A percentile compares a stretch with the other conserved stretches of the same genome.
Evolutionary conservation across 2,113 vertebrate genomes (phyloP).

Genomic region (Drymodes brunneopygia): DNA sequence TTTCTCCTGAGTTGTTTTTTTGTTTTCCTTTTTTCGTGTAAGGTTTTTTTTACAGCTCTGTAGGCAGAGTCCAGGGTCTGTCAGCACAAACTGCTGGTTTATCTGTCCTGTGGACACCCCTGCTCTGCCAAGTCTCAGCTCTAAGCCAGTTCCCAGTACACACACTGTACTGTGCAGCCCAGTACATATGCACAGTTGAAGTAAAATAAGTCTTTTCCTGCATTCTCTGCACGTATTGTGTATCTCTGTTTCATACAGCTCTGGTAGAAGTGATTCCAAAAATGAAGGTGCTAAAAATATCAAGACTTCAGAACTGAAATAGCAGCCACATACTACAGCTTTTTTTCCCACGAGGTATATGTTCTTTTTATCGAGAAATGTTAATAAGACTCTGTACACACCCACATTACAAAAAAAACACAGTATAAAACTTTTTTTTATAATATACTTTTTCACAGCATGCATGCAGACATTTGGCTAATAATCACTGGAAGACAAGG

Average conservation of each 20-base stretch:
- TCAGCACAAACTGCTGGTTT: neutral
- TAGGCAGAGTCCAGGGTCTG: neutral
- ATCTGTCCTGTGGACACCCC: neutral
- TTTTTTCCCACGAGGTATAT: neutral
- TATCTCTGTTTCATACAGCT: neutral
- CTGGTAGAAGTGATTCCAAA: slow-evolving; percentile 27
- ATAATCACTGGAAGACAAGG: neutral
- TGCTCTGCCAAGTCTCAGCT: slow-evolving; percentile 7
- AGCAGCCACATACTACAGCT: neutral
- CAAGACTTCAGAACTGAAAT: neutral
- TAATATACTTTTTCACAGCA: neutral
- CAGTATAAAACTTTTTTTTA: neutral
- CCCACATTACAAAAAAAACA: neutral
- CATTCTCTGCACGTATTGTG: slow-evolving; percentile 45
- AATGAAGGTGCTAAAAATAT: slow-evolving; percentile 50
- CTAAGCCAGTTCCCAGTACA: slow-evolving; percentile 31
- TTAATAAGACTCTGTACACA: neutral
- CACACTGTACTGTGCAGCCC: neutral
- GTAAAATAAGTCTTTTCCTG: neutral
- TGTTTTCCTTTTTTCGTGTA: neutral
- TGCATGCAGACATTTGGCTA: neutral
- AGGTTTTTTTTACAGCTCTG: neutral
- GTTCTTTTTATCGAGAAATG: neutral
- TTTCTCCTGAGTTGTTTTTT: neutral
- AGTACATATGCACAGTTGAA: neutral